phyloP scores from a whole-genome alignment of 2,113 vertebrate species.

The Periophthalmodon schlosseri region DNA sequence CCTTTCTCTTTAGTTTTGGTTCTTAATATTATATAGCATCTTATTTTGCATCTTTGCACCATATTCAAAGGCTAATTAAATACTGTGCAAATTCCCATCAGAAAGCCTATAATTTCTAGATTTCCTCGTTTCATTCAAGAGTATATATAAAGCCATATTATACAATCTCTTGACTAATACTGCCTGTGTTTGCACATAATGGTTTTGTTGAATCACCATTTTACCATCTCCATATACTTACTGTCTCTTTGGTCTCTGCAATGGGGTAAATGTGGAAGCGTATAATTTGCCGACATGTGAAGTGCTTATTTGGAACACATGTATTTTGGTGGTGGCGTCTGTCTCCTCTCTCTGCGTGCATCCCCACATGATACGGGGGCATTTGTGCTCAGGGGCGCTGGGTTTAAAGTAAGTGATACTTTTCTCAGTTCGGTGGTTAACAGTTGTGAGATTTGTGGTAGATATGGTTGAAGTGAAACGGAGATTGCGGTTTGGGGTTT shows the following conservation, averaged over 20 bases:
- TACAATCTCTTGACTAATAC: constrained; percentile 37
- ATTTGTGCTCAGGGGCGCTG: constrained; percentile 43
- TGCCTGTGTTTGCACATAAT: constrained; percentile 58
- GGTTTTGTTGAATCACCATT: constrained; percentile 72
- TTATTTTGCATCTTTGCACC: neutral
- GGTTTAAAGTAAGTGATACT: constrained; percentile 58
- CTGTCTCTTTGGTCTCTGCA: constrained; percentile 57
- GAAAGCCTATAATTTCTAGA: neutral
- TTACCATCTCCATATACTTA: constrained; percentile 62
- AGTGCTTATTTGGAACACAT: constrained; percentile 76
- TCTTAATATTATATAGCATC: neutral
- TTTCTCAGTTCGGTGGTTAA: constrained; percentile 58
- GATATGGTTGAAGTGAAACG: constrained; percentile 28
- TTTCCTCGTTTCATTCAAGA: neutral
- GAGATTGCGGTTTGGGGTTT: constrained; percentile 40
- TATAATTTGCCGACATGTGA: constrained; percentile 74
- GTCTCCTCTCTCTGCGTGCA: constrained; percentile 56
- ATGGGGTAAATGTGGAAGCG: constrained; percentile 70
- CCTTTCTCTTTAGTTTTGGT: neutral
- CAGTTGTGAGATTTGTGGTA: constrained; percentile 49
- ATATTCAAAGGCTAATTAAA: neutral
- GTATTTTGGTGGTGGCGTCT: constrained; percentile 70
- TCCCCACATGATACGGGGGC: constrained; percentile 44
- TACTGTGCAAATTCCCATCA: neutral
- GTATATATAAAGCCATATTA: constrained; percentile 35